These are phyloP conservation scores for Centropyge bicolor DNA, from an alignment of 2,797 vertebrate species.

Conservation along the genomic window DNA sequence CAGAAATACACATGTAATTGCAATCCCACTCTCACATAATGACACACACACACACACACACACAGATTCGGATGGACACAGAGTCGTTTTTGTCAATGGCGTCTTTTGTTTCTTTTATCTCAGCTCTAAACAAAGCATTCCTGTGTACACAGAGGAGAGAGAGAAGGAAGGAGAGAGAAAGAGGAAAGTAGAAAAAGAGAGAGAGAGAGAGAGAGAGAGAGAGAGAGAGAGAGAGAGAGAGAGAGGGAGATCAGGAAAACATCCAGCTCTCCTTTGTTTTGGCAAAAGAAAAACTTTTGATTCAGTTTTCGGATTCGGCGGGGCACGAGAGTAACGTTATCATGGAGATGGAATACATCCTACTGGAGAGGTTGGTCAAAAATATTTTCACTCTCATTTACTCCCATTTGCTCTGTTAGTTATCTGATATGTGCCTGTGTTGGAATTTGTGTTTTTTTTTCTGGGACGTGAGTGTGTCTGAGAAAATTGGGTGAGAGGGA, in stretches of 20 bases:
- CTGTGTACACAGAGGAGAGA: constrained; percentile 76
- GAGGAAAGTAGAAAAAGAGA: constrained; percentile 40
- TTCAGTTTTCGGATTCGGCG: constrained; percentile 50
- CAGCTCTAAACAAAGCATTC: constrained; percentile 83
- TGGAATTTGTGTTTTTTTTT: constrained; percentile 9
- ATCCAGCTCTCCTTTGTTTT: constrained; percentile 62
- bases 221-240: constrained; percentile 41
- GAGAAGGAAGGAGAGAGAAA: constrained; percentile 42
- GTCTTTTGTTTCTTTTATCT: constrained; percentile 86
- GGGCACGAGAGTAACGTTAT: constrained; percentile 47
- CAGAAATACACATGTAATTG: constrained; percentile 51
- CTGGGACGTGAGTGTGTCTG: not conserved
- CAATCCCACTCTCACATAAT: constrained; percentile 55
- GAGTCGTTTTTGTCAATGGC: constrained; percentile 83
- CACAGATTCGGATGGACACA: constrained; percentile 66
- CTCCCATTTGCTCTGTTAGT: constrained; percentile 47
- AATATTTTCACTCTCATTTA: constrained; percentile 33
- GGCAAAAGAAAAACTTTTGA: constrained; percentile 68
- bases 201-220: constrained; percentile 46
- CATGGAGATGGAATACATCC: constrained; percentile 81
- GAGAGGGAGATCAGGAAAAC: constrained; percentile 61
- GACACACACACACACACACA: constrained; percentile 48
- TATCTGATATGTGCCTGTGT: constrained; percentile 47
- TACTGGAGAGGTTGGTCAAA: constrained; percentile 72
- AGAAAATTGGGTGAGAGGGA: constrained; percentile 37